Evolutionary conservation across 2,113 vertebrate genomes (phyloP).

Genomic region (Anas platyrhynchos): DNA sequence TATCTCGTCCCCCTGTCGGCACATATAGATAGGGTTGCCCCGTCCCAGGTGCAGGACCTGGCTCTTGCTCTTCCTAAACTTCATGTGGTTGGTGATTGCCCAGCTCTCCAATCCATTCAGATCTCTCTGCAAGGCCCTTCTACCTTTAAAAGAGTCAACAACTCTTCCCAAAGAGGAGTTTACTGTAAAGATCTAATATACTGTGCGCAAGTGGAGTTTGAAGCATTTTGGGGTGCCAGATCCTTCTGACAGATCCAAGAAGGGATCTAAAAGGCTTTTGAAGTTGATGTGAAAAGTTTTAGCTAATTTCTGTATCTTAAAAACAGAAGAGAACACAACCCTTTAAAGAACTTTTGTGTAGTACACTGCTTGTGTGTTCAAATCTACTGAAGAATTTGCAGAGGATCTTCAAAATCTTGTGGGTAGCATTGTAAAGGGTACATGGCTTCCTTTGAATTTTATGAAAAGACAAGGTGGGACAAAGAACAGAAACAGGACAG

Average conservation of each 20-base stretch:
- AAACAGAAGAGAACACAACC: neutral
- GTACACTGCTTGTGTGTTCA: neutral
- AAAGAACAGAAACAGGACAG: neutral
- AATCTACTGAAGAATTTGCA: neutral
- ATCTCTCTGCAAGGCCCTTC: too few relatives aligned
- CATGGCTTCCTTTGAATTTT: neutral
- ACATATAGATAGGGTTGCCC: too few relatives aligned
- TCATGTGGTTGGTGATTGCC: too few relatives aligned
- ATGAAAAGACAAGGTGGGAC: neutral
- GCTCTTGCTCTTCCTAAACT: too few relatives aligned
- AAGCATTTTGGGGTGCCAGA: accelerated
- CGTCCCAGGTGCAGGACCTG: too few relatives aligned
- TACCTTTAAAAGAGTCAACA: too few relatives aligned
- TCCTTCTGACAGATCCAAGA: neutral
- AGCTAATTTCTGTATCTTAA: neutral
- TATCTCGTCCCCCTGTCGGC: too few relatives aligned
- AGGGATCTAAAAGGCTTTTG: neutral
- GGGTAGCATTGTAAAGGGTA: neutral
- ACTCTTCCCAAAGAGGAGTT: neutral
- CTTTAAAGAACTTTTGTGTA: neutral
- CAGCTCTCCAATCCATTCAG: too few relatives aligned
- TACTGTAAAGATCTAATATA: neutral
- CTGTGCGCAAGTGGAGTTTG: neutral
- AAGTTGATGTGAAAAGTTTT: neutral
- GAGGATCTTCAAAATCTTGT: neutral